A percentile compares a stretch with the other conserved stretches of the same genome.
Conservation (phyloP, 2,113 vertebrate genomes). For the Typhlomys cinereus region DNA sequence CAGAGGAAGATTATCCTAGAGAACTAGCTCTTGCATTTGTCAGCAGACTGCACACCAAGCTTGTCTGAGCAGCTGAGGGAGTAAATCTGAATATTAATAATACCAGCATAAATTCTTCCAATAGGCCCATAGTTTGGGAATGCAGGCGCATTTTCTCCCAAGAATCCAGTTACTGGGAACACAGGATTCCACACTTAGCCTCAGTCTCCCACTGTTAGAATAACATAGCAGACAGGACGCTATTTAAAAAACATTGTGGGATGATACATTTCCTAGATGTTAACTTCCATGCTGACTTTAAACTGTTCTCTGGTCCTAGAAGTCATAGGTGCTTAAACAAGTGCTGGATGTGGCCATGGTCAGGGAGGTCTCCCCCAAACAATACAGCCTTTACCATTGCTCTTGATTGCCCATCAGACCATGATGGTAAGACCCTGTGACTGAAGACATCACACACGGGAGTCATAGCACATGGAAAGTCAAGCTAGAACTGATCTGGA, state of each 20-base stretch:
- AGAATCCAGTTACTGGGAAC: slow-evolving; percentile 64
- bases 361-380: too few species aligned
- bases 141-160: slow-evolving; percentile 48
- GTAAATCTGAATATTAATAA: slow-evolving; percentile 54
- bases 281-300: not conserved
- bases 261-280: not conserved
- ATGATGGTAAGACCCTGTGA: too few species aligned
- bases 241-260: slow-evolving; percentile 63
- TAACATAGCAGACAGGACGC: slow-evolving; percentile 47
- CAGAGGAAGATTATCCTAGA: not conserved
- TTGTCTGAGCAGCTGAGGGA: slow-evolving; percentile 25
- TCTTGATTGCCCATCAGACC: too few species aligned
- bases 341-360: too few species aligned
- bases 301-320: not conserved
- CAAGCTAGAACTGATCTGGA: too few species aligned
- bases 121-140: slow-evolving; percentile 66
- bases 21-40: not conserved
- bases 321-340: too few species aligned
- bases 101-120: slow-evolving; percentile 57
- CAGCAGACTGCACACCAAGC: not conserved
- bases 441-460: too few species aligned
- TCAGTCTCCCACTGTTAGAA: slow-evolving; percentile 49
- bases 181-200: slow-evolving; percentile 69
- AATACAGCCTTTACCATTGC: too few species aligned
- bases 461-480: too few species aligned